A percentile compares a stretch with the other conserved stretches of the same genome.
Conservation (phyloP, 2,797 vertebrate genomes). For the Cirrhinus molitorella region DNA sequence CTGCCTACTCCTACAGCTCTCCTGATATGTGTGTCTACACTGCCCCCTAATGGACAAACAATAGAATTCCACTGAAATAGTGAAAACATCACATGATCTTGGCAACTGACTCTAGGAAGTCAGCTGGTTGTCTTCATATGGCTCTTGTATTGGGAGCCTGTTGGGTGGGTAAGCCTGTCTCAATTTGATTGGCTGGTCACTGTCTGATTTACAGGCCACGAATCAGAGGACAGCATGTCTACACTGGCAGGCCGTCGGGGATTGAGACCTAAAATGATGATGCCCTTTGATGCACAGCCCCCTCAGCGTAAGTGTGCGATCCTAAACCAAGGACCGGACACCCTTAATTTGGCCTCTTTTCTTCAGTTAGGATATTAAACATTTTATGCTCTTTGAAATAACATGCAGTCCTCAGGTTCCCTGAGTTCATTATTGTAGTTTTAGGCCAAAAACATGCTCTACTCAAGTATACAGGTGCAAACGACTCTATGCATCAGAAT, state of each 20-base stretch:
- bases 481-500: background rate
- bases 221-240: conserved; percentile 98
- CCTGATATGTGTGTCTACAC: conserved; percentile 23
- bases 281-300: conserved; percentile 98
- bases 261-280: conserved; percentile 99
- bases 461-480: background rate
- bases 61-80: background rate
- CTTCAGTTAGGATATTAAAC: background rate
- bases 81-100: conserved; percentile 8
- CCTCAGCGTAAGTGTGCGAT: conserved; percentile 93
- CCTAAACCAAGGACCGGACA: conserved; percentile 33
- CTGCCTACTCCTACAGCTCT: background rate
- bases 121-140: conserved; percentile 4
- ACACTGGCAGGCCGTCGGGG: conserved; percentile 94
- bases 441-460: conserved; percentile 4
- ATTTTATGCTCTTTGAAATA: background rate
- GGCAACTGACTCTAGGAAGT: conserved; percentile 7
- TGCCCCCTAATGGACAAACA: conserved; percentile 54
- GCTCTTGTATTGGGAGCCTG: conserved; percentile 24
- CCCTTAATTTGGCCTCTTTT: background rate
- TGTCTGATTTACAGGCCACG: conserved; percentile 88
- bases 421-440: conserved; percentile 2
- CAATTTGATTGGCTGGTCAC: conserved; percentile 79
- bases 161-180: conserved; percentile 50
- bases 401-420: background rate